Base-by-base conservation (phyloP, 2,113 vertebrate genomes). In the Mus musculus region DNA sequence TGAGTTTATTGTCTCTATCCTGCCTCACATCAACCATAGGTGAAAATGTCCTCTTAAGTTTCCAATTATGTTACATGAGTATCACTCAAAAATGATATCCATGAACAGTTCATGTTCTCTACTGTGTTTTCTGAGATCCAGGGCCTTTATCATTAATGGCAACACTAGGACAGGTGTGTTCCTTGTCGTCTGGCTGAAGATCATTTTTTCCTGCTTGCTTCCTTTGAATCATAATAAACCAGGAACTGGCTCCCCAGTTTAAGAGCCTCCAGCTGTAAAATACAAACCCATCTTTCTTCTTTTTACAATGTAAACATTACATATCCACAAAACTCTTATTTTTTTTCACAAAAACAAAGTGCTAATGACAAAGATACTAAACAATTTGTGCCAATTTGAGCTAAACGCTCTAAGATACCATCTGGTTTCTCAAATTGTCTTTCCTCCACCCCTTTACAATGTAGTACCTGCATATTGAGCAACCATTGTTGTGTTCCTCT, bases 161-260 rank as follows among this genome's bases (percentile, higher is more conserved):
- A 54, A 28, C 24, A 12, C 59, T 63, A 17, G 1, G n/a, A 2
- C 39, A 87, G 16, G 1, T 13, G 0, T 24, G 7, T 9, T 81
- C 5, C 14, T 1, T 56, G 26, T 17, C 14, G 8, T 90, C 28
- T 8, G 42, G 9, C 1, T 9, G 4, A 4, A 5, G 28, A 7
- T 59, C 67, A 20, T 24, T 22, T n/a, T 54, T 14, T 54, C 20
- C 7, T 65, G 12, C 3, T 54, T 65, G 8, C 0, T 46, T 78
- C 52, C 5, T 2, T 36, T 52, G 1, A 65, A 5, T 20, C n/a
- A 19, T 10, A 52, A 2, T 54, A n/a, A 39, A 1, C 30, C 6
- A 26, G 26, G 5, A 4, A 24, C 1, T 5, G 36, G 11, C 1
- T 2, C 17, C 5, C 36, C 22, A 39, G 19, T 30, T 20, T 42